These are phyloP conservation scores for Neomorphus geoffroyi DNA, from an alignment of 2,797 vertebrate genomes.

Conservation along the genomic window DNA sequence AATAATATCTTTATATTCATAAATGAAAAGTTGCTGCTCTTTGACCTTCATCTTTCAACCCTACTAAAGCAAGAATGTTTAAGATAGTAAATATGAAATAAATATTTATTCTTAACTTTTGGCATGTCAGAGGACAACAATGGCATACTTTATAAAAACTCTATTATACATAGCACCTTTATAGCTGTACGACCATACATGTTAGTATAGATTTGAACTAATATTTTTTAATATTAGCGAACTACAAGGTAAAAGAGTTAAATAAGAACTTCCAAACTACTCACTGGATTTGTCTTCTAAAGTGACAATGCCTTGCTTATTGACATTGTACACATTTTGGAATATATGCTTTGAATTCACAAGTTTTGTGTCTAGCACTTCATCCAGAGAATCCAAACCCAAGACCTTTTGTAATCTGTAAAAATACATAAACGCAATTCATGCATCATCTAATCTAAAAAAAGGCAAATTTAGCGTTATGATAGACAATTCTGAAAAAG, in stretches of 20 bases:
- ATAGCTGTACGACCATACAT: too few relatives aligned
- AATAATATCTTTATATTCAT: background rate
- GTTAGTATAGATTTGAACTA: background rate
- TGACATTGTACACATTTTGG: slow-evolving; percentile 89
- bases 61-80: background rate
- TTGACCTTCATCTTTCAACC: background rate
- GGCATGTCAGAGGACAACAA: background rate
- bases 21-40: background rate
- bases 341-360: slow-evolving; percentile 88
- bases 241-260: background rate
- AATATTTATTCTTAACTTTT: background rate
- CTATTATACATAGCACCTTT: too few relatives aligned
- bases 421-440: background rate
- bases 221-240: background rate
- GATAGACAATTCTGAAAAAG: background rate
- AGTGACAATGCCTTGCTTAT: slow-evolving; percentile 89
- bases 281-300: slow-evolving; percentile 91
- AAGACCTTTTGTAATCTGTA: slow-evolving; percentile 87
- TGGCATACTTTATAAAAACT: background rate
- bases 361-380: slow-evolving; percentile 83
- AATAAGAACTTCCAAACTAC: slow-evolving; percentile 6
- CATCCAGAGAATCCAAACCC: slow-evolving; percentile 88
- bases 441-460: background rate
- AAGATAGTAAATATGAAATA: background rate
- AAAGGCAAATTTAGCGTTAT: background rate